Percentiles rank a stretch among this genome's conserved stretches.
Evolutionary conservation across 2,797 vertebrate genomes (phyloP).

Genomic region (Tiaroga cobitis): DNA sequence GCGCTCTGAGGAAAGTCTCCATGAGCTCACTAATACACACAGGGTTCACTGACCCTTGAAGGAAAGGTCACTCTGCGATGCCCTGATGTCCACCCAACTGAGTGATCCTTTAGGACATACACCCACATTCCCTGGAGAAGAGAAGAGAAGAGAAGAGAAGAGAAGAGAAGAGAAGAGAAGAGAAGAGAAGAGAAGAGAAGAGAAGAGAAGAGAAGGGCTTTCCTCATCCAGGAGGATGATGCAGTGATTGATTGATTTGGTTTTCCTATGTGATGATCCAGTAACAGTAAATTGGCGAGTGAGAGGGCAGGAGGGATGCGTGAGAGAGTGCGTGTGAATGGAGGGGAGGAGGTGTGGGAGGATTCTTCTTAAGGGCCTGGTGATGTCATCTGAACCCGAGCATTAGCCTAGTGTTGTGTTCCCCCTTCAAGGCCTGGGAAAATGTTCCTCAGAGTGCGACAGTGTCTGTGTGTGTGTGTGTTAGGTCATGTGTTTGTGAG

Average conservation of each 20-base stretch:
- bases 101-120: slow-evolving; percentile 7
- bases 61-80: slow-evolving; percentile 69
- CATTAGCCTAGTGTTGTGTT: slow-evolving; percentile 66
- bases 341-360: slow-evolving; percentile 51
- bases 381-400: slow-evolving; percentile 79
- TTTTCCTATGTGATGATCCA: slow-evolving; percentile 14
- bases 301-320: slow-evolving; percentile 37
- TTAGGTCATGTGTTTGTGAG: slow-evolving; percentile 33
- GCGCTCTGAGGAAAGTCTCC: slow-evolving; percentile 19
- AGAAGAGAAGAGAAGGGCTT: background rate
- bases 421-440: slow-evolving; percentile 71
- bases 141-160: slow-evolving; percentile 1
- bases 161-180: slow-evolving; percentile 19
- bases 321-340: slow-evolving; percentile 55
- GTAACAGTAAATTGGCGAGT: background rate
- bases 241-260: background rate
- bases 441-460: slow-evolving; percentile 66
- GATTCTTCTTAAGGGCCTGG: slow-evolving; percentile 61
- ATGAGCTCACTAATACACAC: slow-evolving; percentile 39
- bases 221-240: background rate
- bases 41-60: slow-evolving; percentile 36
- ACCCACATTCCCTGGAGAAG: background rate
- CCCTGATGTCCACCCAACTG: slow-evolving; percentile 65
- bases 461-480: slow-evolving; percentile 31
- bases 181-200: slow-evolving; percentile 4